A percentile compares a stretch with the other conserved stretches of the same genome.
Conservation (phyloP, 2,113 vertebrate genomes). For the Prinia subflava region DNA sequence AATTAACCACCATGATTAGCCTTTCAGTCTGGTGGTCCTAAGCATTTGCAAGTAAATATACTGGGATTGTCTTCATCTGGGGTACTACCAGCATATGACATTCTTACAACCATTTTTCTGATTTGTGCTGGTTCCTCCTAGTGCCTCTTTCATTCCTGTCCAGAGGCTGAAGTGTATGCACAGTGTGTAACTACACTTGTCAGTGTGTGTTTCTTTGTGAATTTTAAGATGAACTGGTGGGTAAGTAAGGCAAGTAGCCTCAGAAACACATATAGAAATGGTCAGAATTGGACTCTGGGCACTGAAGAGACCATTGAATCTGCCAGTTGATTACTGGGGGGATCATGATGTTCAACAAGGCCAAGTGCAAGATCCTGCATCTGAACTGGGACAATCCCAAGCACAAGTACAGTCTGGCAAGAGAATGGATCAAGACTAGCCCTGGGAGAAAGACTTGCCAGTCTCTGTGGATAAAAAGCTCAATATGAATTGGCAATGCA, state of each 20-base stretch:
- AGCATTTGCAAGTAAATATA: not conserved
- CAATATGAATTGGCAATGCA: not conserved
- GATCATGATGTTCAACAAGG: not conserved
- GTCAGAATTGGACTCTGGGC: not conserved
- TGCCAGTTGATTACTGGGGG: not conserved
- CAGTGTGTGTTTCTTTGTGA: fast-evolving
- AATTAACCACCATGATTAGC: not conserved
- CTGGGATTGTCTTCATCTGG: not conserved
- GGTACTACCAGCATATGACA: not conserved
- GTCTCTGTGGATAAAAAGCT: not conserved
- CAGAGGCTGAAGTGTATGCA: not conserved
- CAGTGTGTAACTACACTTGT: not conserved
- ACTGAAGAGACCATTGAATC: not conserved
- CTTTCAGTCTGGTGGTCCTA: not conserved
- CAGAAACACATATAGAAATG: not conserved
- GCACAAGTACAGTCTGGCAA: not conserved
- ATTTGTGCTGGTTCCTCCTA: not conserved
- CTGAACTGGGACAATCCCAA: not conserved
- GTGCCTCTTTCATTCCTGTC: not conserved
- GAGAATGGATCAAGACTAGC: fast-evolving
- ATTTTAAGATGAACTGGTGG: fast-evolving
- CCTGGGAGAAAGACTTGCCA: not conserved
- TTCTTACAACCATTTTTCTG: not conserved
- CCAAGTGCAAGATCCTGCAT: not conserved
- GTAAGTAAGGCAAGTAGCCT: not conserved